phyloP scores from a whole-genome alignment of 1,140 invertebrate species.

The Aphaenogaster floridana region DNA sequence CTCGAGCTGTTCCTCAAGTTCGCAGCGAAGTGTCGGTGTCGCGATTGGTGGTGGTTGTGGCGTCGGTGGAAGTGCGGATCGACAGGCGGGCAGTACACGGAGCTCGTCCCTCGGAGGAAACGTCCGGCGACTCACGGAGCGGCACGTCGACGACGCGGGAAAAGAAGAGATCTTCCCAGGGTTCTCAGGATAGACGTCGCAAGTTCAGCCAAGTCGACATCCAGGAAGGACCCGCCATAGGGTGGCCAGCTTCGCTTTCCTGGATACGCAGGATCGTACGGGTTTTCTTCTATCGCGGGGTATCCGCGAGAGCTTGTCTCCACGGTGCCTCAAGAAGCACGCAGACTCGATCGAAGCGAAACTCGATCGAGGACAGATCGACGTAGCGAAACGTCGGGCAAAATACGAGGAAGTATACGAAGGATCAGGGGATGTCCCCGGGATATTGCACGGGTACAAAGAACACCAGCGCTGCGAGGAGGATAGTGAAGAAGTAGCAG shows the following conservation, averaged over 20 bases:
- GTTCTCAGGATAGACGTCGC: not conserved
- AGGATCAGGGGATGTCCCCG: constrained; percentile 14
- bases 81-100: not conserved
- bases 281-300: constrained; percentile 64
- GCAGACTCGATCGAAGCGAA: constrained; percentile 42
- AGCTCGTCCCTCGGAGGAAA: not conserved
- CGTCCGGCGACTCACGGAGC: not conserved
- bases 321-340: constrained; percentile 7
- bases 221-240: constrained; percentile 69
- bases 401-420: constrained; percentile 1
- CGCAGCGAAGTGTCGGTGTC: constrained; percentile 37
- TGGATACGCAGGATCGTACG: constrained; percentile 46
- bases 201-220: constrained; percentile 22
- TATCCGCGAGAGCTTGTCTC: constrained; percentile 13
- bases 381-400: constrained; percentile 3
- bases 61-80: constrained; percentile 47
- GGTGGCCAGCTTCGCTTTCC: not conserved
- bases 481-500: not conserved
- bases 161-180: not conserved
- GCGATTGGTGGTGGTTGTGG: constrained; percentile 68
- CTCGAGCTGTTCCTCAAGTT: constrained; percentile 22
- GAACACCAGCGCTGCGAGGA: constrained; percentile 2
- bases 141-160: not conserved
- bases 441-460: constrained; percentile 25
- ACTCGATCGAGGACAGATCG: constrained; percentile 24